Evolutionary conservation across 2,888 invertebrate species (phyloP).

Genomic region (Eupithecia centaureata): DNA sequence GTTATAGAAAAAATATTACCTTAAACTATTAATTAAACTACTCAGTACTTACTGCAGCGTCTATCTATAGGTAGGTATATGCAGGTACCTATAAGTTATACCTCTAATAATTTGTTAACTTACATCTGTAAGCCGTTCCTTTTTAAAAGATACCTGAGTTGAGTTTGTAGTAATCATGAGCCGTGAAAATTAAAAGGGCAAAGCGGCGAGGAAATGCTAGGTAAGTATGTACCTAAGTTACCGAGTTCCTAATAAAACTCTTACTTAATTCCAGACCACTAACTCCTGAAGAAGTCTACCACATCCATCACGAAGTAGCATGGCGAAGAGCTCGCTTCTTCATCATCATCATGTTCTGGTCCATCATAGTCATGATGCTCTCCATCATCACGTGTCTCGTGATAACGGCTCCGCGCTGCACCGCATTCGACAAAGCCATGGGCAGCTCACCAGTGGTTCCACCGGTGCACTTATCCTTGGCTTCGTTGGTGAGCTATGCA

Average conservation of each 20-base stretch:
- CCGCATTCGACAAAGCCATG: conserved; percentile 38
- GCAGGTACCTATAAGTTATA: too few relatives aligned
- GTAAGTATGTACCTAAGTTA: not conserved
- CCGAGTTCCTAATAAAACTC: not conserved
- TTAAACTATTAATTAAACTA: too few relatives aligned
- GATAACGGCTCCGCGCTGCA: conserved; percentile 51
- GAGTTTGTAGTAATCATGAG: too few relatives aligned
- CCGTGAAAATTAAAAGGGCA: too few relatives aligned
- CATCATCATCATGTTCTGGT: conserved; percentile 78
- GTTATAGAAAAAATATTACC: too few relatives aligned
- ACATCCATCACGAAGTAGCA: conserved; percentile 69
- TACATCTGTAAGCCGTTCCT: too few relatives aligned
- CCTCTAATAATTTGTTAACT: too few relatives aligned
- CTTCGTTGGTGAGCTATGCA: conserved; percentile 52
- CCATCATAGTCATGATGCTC: conserved; percentile 73
- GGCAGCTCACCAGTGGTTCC: conserved; percentile 52
- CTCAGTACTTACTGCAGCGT: too few relatives aligned
- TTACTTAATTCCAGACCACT: conserved; percentile 63
- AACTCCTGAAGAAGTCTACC: conserved; percentile 77
- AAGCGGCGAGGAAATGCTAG: too few relatives aligned
- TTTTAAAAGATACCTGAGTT: too few relatives aligned
- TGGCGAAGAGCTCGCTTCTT: conserved; percentile 79
- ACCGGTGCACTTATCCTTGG: conserved; percentile 61
- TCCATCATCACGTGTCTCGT: conserved; percentile 71
- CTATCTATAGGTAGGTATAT: too few relatives aligned